Evolutionary conservation across 2,888 invertebrate genomes (phyloP).

Genomic region (Allophyes oxyacanthae): DNA sequence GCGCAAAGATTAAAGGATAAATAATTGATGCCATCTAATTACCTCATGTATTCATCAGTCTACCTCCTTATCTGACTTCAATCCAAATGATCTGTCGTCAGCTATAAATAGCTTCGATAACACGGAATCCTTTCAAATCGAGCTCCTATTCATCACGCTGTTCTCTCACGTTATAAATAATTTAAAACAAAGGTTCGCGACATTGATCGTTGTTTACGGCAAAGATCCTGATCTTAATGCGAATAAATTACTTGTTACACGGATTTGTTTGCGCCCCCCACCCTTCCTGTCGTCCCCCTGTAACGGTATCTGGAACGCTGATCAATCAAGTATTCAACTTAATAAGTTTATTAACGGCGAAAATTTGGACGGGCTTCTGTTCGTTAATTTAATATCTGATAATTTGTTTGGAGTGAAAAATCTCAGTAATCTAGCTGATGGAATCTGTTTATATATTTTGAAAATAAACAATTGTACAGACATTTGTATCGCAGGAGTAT

Average conservation of each 20-base stretch:
- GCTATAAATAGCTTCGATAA: slow-evolving; percentile 46
- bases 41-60: slow-evolving; percentile 46
- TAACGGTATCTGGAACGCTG: slow-evolving; percentile 45
- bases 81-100: slow-evolving; percentile 42
- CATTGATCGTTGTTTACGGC: slow-evolving; percentile 63
- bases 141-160: slow-evolving; percentile 52
- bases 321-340: slow-evolving; percentile 60
- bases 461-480: not conserved
- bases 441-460: slow-evolving; percentile 6
- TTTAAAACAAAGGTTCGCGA: slow-evolving; percentile 60
- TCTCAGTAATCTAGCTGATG: slow-evolving; percentile 16
- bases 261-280: slow-evolving; percentile 49
- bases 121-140: slow-evolving; percentile 43
- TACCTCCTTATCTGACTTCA: slow-evolving; percentile 17
- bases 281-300: slow-evolving; percentile 21
- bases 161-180: slow-evolving; percentile 57
- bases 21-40: slow-evolving; percentile 40
- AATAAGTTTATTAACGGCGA: slow-evolving; percentile 57
- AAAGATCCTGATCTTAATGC: slow-evolving; percentile 65
- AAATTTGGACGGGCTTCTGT: slow-evolving; percentile 31
- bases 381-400: slow-evolving; percentile 37
- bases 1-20: slow-evolving; percentile 23
- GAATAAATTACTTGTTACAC: slow-evolving; percentile 64
- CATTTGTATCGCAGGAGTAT: slow-evolving; percentile 10
- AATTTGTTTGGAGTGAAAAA: slow-evolving; percentile 41